These are phyloP conservation scores for Phymanthus crucifer DNA, from an alignment of 92 coral and sea anemone genomes.

Conservation along the genomic window DNA sequence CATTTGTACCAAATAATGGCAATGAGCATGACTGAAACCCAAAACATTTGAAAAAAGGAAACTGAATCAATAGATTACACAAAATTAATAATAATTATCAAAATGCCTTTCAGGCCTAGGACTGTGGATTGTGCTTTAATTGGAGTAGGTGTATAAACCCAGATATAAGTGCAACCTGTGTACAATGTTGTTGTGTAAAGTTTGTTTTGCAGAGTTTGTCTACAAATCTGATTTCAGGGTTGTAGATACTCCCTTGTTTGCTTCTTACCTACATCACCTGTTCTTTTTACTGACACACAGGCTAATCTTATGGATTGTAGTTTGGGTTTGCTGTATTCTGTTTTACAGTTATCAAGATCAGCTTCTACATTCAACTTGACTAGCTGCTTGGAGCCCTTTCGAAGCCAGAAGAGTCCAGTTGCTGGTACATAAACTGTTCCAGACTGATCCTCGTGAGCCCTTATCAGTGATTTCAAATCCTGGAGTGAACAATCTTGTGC, in stretches of 20 bases:
- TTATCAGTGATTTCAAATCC: conserved; percentile 1
- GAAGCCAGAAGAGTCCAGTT: conserved; percentile 19
- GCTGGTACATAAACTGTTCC: conserved; percentile 12
- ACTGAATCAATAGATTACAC: no score
- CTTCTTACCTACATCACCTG: neutral
- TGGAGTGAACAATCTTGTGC: conserved; percentile 5
- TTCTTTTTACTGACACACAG: conserved; percentile 8
- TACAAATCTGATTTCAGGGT: neutral
- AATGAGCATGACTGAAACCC: no score
- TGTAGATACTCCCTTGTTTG: neutral
- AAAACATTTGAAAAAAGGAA: no score
- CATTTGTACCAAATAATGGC: no score
- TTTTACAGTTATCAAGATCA: conserved; percentile 5
- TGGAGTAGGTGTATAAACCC: neutral
- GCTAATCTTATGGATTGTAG: conserved; percentile 1
- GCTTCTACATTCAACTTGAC: conserved; percentile 3
- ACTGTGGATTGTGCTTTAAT: no score
- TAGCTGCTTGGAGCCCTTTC: conserved; percentile 22
- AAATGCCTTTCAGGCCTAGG: no score
- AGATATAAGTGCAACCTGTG: neutral
- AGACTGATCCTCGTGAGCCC: neutral
- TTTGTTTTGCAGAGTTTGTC: no score
- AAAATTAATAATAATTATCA: no score
- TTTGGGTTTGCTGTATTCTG: conserved; percentile 24
- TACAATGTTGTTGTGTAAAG: neutral